phyloP scores from a whole-genome alignment of 2,113 vertebrate genomes.

The Suricata suricatta region DNA sequence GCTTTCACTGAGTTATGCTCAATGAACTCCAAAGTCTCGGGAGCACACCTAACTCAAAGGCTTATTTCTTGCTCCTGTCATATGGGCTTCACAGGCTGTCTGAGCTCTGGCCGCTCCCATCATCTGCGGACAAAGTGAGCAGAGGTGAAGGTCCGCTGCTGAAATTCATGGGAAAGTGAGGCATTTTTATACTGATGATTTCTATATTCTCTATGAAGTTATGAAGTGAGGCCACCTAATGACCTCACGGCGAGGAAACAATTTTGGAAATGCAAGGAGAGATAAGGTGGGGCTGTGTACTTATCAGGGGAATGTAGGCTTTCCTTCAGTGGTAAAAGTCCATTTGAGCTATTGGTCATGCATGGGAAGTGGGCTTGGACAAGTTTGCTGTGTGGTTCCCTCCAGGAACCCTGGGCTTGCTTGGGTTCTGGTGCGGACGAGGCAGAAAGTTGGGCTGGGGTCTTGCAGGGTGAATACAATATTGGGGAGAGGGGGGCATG shows the following conservation, averaged over 20 bases:
- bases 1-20: not conserved
- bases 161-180: not conserved
- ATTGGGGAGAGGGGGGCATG: not conserved
- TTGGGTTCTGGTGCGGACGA: not conserved
- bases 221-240: not conserved
- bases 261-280: not conserved
- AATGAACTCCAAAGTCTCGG: not conserved
- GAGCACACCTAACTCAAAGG: too few relatives aligned
- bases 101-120: not conserved
- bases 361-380: not conserved
- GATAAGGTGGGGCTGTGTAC: not conserved
- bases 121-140: fast-evolving
- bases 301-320: not conserved
- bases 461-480: not conserved
- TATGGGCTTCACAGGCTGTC: not conserved
- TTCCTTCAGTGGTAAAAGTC: not conserved
- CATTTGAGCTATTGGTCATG: not conserved
- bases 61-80: not conserved
- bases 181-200: not conserved
- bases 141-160: not conserved
- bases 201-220: not conserved
- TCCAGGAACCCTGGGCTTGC: not conserved
- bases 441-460: not conserved
- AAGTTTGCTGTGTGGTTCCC: not conserved
- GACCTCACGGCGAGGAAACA: not conserved